Base-by-base conservation (phyloP, 2,797 vertebrate species). In the Epinephelus coioides region DNA sequence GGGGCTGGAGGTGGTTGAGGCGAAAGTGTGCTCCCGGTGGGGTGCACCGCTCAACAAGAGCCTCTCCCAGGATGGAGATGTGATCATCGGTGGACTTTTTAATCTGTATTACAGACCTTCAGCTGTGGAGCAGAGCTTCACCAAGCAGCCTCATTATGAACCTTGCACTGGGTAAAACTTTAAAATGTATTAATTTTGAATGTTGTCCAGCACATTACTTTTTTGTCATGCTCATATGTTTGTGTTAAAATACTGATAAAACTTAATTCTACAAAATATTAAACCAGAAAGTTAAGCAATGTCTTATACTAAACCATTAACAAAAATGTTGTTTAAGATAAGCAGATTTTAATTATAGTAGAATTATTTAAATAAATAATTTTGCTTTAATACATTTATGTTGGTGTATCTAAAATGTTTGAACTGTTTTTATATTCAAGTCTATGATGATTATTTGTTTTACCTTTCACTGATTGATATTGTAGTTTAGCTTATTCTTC, bases 1-100 rank as follows among this genome's bases (percentile, higher is more conserved):
- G 18, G 84, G 57, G 50, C 55, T 75, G 51, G 23, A 64, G 49
- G 47, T 34, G 56, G 69, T 47, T 62, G 66, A 84, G 60, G 62
- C 72, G 0, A 38, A 34, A 3, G 10, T 55, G 18, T 95, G 92
- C 79, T 86, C 85, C 19, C 56, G 38, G 10, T 87, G 86, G 89
- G 78, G 84, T n/a, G 47, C 23, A 5, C 60, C 66, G 0, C 88
- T 83, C 15, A 51, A 71, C 54, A 79, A 74, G 23, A 82, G 86
- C 57, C 78, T 94, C 47, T 93, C 76, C 51, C 87, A 91, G 86
- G 90, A 94, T 73, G 94, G 94, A 43, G 94, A 95, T 46, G 82
- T 96, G 51, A 81, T 95, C 56, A 86, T 96, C 0, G 93, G 95
- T 10, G 92, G 91, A 34, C 88, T 96, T 55, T 91, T 95, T 73